Evolutionary conservation across 2,113 vertebrate species (phyloP).

Genomic region (Chaenocephalus aceratus): DNA sequence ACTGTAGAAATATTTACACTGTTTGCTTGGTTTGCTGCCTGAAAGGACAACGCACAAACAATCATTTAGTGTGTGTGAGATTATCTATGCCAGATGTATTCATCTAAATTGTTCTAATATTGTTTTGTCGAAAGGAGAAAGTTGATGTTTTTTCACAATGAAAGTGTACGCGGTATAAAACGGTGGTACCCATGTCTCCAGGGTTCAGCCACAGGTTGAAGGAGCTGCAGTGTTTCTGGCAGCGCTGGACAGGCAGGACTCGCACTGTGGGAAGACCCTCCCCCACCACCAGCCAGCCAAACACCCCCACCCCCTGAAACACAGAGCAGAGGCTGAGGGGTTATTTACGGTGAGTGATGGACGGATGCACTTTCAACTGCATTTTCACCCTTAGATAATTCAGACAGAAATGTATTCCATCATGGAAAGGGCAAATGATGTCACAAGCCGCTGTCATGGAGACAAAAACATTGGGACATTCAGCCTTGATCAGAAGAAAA

Average conservation of each 20-base stretch:
- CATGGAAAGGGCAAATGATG: no score
- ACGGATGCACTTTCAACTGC: no score
- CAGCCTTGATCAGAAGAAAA: neutral
- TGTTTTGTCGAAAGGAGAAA: neutral
- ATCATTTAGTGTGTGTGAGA: neutral
- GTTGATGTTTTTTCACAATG: neutral
- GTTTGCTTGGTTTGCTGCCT: no score
- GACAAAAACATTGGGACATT: no score
- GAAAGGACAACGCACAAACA: neutral
- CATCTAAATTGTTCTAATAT: neutral
- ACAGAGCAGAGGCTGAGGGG: neutral
- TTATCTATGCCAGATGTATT: neutral
- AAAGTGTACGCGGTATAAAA: neutral
- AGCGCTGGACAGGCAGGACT: conserved; percentile 78
- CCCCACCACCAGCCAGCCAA: conserved; percentile 82
- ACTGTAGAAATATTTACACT: neutral
- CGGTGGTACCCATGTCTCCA: conserved; percentile 81
- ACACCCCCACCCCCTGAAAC: conserved; percentile 74
- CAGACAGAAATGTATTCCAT: neutral
- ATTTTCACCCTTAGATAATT: neutral
- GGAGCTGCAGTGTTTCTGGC: conserved; percentile 83
- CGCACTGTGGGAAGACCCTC: conserved; percentile 77
- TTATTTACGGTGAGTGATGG: neutral
- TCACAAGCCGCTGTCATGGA: no score
- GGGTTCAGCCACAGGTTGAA: conserved; percentile 82